A percentile compares a stretch with the other conserved stretches of the same genome.
Conservation (phyloP, 1,140 invertebrate genomes). For the Nasonia giraulti region DNA sequence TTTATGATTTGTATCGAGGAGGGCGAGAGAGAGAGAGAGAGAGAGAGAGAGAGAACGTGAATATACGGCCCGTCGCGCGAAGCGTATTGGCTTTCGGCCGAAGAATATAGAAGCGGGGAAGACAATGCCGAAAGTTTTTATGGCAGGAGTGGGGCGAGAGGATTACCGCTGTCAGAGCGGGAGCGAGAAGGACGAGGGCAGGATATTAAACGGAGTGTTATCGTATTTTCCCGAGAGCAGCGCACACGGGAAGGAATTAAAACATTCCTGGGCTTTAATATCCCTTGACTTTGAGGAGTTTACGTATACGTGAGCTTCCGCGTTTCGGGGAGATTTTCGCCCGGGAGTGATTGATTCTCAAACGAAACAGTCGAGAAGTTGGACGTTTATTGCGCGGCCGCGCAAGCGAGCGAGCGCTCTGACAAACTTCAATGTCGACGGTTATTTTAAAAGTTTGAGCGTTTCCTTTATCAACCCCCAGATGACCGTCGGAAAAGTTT, state of each 20-base stretch:
- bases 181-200: neutral
- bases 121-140: slow-evolving; percentile 4
- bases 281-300: neutral
- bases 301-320: neutral
- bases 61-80: neutral
- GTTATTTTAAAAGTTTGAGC: slow-evolving; percentile 4
- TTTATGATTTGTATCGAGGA: neutral
- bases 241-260: neutral
- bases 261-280: slow-evolving; percentile 4
- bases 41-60: neutral
- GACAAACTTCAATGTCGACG: neutral
- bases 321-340: neutral
- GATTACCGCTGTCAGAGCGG: neutral
- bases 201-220: neutral
- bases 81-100: neutral
- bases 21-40: no score
- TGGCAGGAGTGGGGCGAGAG: neutral
- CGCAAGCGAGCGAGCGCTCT: neutral
- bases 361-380: neutral
- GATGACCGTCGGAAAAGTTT: neutral
- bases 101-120: neutral
- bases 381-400: neutral
- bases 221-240: neutral
- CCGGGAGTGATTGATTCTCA: neutral
- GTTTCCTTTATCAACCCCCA: neutral